Evolutionary conservation across 37 sponge, comb jelly and placozoan genomes (phyloP), one percentile per base, ranked within the genome.

Genomic region (Chondrilla cf. caribensis): DNA sequence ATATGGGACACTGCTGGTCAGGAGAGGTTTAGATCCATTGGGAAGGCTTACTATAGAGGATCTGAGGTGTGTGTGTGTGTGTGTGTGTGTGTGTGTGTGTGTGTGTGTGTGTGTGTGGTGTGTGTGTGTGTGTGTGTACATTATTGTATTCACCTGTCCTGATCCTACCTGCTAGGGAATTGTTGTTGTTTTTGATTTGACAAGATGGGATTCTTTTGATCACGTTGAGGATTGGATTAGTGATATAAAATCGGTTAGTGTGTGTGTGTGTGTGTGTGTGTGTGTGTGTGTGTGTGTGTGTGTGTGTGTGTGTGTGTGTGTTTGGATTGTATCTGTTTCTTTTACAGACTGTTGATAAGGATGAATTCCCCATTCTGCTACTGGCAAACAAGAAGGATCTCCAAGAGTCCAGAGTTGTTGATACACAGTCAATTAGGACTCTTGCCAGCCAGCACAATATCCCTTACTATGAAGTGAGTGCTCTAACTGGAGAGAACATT

Each of bases 1-100:
- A 73, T 73, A 11, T 73, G 76, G 76, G 76, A 73, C 42, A 73
- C 76, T n/a, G 76, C 76, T 3, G 76, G 76, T 4, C 76, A 73
- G 76, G 76, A 73, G 76, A 73, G 76, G 14, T 73, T 73, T 40
- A 19, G 76, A 11, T 73, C 76, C 1, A 73, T 73, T 39, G 76
- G 76, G 25, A 73, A 42, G 25, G 76, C 40, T 11, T 73, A 73
- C 25, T 73, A 73, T 37, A 36, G 76, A 21, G 76, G 76, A 38
- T 73, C 76, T 36, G 76, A 73, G 44, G 76, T 73, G 44, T 35
- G 76, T 73, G 26, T 77, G 54, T 70, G 36, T 29, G 38, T 70
- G 72, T 70, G 37, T 29, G 72, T 70, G 37, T 29, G 72, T 70
- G 38, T 70, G 51, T 47, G 51, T 47, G 51, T 47, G 11, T 47